Percentiles rank a stretch among this genome's conserved stretches.
Conservation (phyloP, 2,888 invertebrate genomes). For the Ophioninae sp. region DNA sequence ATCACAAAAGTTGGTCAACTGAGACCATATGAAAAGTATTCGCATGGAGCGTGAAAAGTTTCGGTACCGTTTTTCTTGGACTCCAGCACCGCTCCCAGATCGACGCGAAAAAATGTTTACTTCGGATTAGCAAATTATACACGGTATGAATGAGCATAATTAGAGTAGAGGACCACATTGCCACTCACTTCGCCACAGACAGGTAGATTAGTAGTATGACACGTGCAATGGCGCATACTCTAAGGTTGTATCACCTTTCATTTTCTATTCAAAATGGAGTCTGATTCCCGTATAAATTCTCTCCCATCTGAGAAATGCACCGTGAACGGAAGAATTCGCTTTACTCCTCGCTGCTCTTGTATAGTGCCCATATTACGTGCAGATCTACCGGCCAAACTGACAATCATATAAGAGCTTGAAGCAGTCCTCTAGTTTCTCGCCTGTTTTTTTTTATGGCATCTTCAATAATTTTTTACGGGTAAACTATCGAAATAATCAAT, state of each 20-base stretch:
- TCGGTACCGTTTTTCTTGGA: too few relatives aligned
- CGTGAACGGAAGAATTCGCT: conserved; percentile 32
- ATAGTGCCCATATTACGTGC: conserved; percentile 14
- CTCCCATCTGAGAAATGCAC: conserved; percentile 57
- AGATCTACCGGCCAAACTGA: not conserved
- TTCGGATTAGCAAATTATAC: not conserved
- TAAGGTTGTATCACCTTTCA: conserved; percentile 54
- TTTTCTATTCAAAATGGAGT: conserved; percentile 57
- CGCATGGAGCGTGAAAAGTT: not conserved
- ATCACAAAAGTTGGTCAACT: too few relatives aligned
- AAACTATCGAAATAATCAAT: too few relatives aligned
- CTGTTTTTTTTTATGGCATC: too few relatives aligned
- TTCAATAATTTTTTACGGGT: too few relatives aligned
- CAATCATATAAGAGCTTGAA: conserved; percentile 21
- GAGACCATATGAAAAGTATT: not conserved
- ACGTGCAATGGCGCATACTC: not conserved
- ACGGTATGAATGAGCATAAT: not conserved
- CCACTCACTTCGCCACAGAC: not conserved
- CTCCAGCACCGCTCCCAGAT: not conserved
- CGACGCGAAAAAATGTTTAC: not conserved
- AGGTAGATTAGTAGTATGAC: not conserved
- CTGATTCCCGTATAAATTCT: conserved; percentile 59
- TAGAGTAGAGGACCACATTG: not conserved
- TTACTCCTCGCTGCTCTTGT: conserved; percentile 33
- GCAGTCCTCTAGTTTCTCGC: too few relatives aligned